Evolutionary conservation across 2,797 vertebrate species (phyloP).

Genomic region (Manis pentadactyla): DNA sequence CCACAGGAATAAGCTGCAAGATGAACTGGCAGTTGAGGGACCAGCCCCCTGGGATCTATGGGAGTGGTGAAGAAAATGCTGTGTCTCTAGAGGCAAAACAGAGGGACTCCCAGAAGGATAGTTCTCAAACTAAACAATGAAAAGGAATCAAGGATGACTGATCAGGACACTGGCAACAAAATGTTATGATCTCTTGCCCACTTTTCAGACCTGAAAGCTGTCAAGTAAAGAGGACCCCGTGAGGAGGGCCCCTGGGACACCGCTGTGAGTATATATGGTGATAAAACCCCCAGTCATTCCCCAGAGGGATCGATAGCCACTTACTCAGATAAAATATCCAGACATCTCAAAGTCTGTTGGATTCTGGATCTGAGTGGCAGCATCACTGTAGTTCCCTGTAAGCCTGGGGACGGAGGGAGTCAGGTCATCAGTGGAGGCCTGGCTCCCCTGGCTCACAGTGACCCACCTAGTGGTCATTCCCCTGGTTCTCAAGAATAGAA

Average conservation of each 20-base stretch:
- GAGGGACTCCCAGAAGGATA: background rate
- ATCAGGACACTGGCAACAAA: background rate
- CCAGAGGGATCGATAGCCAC: background rate
- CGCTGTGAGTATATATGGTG: accelerated
- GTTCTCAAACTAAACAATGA: background rate
- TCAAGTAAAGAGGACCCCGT: background rate
- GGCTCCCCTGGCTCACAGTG: background rate
- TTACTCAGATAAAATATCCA: background rate
- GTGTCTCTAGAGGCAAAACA: background rate
- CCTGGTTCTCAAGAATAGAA: background rate
- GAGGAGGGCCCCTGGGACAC: background rate
- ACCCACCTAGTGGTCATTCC: background rate
- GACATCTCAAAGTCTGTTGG: background rate
- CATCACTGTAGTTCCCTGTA: accelerated
- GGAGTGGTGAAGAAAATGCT: background rate
- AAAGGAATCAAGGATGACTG: background rate
- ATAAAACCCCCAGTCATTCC: background rate
- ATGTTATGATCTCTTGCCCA: background rate
- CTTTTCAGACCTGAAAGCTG: background rate
- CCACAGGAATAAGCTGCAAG: background rate
- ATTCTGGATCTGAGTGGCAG: background rate
- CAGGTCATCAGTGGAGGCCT: background rate
- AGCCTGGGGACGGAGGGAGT: background rate
- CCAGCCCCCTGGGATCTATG: background rate
- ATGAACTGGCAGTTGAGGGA: too few relatives aligned